Base-by-base conservation (phyloP, 2,113 vertebrate species). In the Anas platyrhynchos region DNA sequence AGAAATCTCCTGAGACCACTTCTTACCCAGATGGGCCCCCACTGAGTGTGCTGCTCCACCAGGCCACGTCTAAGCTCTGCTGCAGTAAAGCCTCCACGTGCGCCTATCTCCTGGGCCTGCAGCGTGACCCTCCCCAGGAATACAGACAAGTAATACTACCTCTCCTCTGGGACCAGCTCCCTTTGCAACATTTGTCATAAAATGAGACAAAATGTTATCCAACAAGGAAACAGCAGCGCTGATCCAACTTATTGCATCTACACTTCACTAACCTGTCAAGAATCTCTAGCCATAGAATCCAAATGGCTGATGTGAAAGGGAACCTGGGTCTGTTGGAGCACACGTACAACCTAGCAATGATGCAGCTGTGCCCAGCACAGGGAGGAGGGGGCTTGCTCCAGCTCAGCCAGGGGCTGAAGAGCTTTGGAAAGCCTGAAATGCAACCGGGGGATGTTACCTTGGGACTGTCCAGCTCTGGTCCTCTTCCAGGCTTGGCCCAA, bases 51-150 rank as follows among this genome's bases (percentile, higher is more conserved):
- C 48, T 26, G 16, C 36, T 66, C 31, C 50, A 83, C 62, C 82
- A 65, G 36, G 21, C 38, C 0, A 1, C 8, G 56, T 56, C 76
- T 4, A 16, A 88, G 92, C 65, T 34, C 63, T 78, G 82, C 68
- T 65, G 91, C 88, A 54, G 71, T 93, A 93, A 32, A 76, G 29
- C 83, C 74, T 34, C 91, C 93, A 96, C 79, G 90, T 95, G 93
- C 83, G 71, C 82, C 69, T 68, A 63, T n/a, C 90, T 77, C 94
- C 68, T 7, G 65, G 68, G 85, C 46, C 34, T 50, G 23, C 81
- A 54, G 32, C 0, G 7, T 21, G 66, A 82, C 34, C 86, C 34
- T 34, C 26, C 36, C 17, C 95, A 89, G 59, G 63, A 76, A 71
- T 9, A 54, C 31, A 2, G 29, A 32, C 75, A 91, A 48, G 36